Percentiles rank a stretch among this genome's conserved stretches.
Evolutionary conservation across 2,888 invertebrate genomes (phyloP).

Genomic region (Cacoxenus indagator): DNA sequence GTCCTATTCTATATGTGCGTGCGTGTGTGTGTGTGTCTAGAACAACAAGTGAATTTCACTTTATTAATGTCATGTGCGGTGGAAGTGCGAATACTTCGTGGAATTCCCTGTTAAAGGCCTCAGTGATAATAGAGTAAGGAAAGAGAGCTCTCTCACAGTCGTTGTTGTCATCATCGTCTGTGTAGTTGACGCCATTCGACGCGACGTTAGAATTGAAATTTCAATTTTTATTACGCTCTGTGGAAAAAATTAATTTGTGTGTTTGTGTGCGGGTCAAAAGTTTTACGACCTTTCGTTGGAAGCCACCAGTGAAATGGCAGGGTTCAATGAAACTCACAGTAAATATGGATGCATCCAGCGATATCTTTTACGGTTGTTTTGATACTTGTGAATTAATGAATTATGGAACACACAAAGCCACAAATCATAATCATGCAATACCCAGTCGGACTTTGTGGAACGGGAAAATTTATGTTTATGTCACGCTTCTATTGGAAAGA

Average conservation of each 20-base stretch:
- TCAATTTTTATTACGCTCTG: slow-evolving; percentile 57
- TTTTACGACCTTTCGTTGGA: slow-evolving; percentile 18
- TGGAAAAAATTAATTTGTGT: slow-evolving; percentile 35
- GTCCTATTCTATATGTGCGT: neutral
- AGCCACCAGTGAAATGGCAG: neutral
- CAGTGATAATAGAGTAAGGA: slow-evolving; percentile 22
- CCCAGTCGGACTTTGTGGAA: neutral
- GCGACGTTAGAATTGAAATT: slow-evolving; percentile 59
- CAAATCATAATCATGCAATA: slow-evolving; percentile 4
- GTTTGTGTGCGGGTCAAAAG: neutral
- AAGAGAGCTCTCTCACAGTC: neutral
- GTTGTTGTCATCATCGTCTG: neutral
- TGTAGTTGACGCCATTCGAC: slow-evolving; percentile 30
- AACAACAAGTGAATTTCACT: slow-evolving; percentile 26
- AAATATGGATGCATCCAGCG: neutral
- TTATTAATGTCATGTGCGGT: slow-evolving; percentile 50
- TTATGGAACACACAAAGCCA: slow-evolving; percentile 9
- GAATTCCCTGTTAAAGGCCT: slow-evolving; percentile 37
- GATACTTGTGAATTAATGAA: slow-evolving; percentile 13
- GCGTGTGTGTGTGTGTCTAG: neutral
- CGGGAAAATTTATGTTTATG: too few species aligned
- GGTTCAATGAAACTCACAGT: slow-evolving; percentile 12
- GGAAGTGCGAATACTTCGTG: slow-evolving; percentile 61
- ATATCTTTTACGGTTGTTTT: slow-evolving; percentile 1
- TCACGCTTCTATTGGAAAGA: too few species aligned